Evolutionary conservation across 2,888 invertebrate genomes (phyloP), one percentile per base, ranked within the genome.

Genomic region (Agrochola macilenta): DNA sequence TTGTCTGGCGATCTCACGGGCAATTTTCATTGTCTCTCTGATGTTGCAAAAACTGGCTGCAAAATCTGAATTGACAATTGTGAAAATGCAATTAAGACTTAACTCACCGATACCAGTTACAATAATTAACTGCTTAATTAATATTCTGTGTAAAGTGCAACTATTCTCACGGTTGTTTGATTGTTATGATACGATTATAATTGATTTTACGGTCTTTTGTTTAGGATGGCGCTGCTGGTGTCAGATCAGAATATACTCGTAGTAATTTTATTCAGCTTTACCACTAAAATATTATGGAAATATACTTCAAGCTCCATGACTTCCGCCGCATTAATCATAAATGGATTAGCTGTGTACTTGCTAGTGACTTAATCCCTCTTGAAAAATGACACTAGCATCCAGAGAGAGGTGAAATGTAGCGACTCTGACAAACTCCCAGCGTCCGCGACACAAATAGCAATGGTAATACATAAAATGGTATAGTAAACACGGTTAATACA

Each of bases 1-100:
- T 93, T 90, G 91, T 89, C 90, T 89, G 91, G 87, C 91, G 88
- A 92, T 94, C 93, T 92, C 93, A 92, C 93, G 91, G 89, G 88
- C 89, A 85, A 83, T 92, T 91, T 91, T 91, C 91, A 94, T 94
- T 94, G 94, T 94, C 90, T 91, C 87, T 90, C 83, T 85, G 83
- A 83, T 89, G 85, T 93, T 93, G 93, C 93, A 94, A 94, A 92
- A 93, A 94, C 81, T 86, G 75, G 81, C 90, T 90, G 90, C 89
- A 89, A 91, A 90, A 89, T 89, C 88, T 71, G 79, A 87, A 87
- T 89, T 90, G 89, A 87, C 86, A 91, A 89, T 90, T 92, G 88
- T 88, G 87, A 89, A 92, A 91, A 90, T 84, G 81, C 82, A 89
- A 91, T 93, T 89, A 91, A 86, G 87, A 83, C 84, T 84, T 81